Percentiles rank a stretch among this genome's conserved stretches.
phyloP scores from a whole-genome alignment of 2,113 vertebrate species.

The Pithys albifrons region DNA sequence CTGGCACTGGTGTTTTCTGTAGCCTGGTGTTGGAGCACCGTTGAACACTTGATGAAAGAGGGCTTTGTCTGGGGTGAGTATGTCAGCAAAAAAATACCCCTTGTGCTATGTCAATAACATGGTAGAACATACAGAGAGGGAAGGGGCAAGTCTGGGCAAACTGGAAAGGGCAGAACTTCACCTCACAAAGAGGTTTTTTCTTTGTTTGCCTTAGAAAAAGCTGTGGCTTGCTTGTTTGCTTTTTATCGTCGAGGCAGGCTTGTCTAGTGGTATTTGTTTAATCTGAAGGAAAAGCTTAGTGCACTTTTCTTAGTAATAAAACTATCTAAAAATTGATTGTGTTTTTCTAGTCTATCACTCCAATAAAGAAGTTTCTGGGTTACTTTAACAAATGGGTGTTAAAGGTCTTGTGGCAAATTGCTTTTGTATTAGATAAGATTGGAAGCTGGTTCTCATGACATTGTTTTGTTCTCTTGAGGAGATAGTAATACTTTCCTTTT shows the following conservation, averaged over 20 bases:
- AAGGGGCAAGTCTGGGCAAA: conserved; percentile 41
- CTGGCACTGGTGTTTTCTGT: background rate
- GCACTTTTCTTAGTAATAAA: background rate
- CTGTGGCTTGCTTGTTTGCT: background rate
- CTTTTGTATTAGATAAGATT: background rate
- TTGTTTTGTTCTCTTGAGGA: background rate
- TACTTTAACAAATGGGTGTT: background rate
- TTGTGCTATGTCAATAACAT: background rate
- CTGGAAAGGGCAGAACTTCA: background rate
- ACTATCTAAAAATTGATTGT: background rate
- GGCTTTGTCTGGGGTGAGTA: conserved; percentile 1
- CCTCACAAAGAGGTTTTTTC: background rate
- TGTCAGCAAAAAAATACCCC: background rate
- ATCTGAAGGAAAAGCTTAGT: background rate
- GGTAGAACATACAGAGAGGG: background rate
- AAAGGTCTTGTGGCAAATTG: background rate
- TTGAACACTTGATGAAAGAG: background rate
- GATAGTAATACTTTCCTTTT: background rate
- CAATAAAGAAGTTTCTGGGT: background rate
- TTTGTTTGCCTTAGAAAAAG: background rate
- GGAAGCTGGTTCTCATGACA: background rate
- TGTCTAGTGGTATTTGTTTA: background rate
- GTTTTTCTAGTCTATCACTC: background rate
- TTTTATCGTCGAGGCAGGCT: background rate
- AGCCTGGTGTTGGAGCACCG: background rate